Base-by-base conservation (phyloP, 2,888 invertebrate genomes). In the Amaurobius ferox region DNA sequence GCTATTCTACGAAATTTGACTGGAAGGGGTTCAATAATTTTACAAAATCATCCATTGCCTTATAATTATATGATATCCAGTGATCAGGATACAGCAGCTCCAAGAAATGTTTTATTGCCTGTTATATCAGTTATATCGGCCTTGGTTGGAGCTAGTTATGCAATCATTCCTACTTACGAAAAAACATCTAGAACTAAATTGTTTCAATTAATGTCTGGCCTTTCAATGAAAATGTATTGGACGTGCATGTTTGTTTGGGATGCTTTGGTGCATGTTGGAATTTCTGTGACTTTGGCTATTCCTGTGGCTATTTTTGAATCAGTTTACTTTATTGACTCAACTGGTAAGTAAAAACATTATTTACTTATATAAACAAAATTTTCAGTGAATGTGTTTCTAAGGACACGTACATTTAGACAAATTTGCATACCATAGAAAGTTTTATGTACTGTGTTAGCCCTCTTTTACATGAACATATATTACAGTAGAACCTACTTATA, bases 11-110 rank as follows among this genome's bases (percentile, higher is more conserved):
- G 92, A 91, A 28, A 89, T 92, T 39, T 78, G 92, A 1, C 71
- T 89, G 1, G 92, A 92, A 89, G 92, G 92, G 80, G 89, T 5
- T 90, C 92, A 0, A 90, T 90, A 0, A 92, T 93, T 0, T 90
- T 90, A 26, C 91, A 91, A 61, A 96, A 96, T 90, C 92, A 94
- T 89, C 96, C 96, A 0, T 90, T 96, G 39, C 94, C 95, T 0
- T n/a, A 13, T 66, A 30, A 13, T 0, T n/a, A 66, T 5, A 26
- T 30, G 23, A 62, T 62, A 26, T n/a, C 66, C n/a, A 7, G 35
- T 35, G 9, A 5, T 7, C 1, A 29, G 13, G 13, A 1, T 1
- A 7, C 29, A 29, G 13, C 28, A 3, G 28, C 30, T 35, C 26
- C 3, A 9, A 23, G 26, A 30, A 9, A 72, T 1, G 23, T 79